A percentile compares a stretch with the other conserved stretches of the same genome.
Conservation (phyloP, 2,797 vertebrate genomes). For the Pipistrellus kuhlii region DNA sequence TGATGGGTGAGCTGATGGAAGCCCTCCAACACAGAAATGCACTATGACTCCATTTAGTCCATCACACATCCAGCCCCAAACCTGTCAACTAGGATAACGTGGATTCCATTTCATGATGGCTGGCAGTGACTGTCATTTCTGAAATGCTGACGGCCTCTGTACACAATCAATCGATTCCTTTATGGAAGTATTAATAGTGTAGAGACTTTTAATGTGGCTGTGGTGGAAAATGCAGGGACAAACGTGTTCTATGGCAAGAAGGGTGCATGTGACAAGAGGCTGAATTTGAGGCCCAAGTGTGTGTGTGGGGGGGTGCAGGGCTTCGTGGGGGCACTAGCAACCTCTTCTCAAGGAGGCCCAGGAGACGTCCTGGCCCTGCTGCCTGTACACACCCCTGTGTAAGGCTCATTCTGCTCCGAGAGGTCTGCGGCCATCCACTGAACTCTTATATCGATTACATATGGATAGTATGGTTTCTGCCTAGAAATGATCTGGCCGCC, state of each 20-base stretch:
- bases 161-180: neutral
- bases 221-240: neutral
- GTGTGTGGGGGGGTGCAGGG: too few relatives aligned
- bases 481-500: neutral
- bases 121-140: neutral
- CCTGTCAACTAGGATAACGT: neutral
- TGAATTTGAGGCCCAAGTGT: neutral
- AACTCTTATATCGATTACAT: neutral
- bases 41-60: accelerated
- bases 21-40: neutral
- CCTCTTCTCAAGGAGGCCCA: neutral
- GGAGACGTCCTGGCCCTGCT: too few relatives aligned
- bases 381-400: neutral
- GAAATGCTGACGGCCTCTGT: neutral
- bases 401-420: neutral
- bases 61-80: neutral
- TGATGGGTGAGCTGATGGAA: accelerated
- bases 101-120: neutral
- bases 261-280: accelerated
- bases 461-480: neutral
- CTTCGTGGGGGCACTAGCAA: neutral
- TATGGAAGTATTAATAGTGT: neutral
- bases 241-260: neutral
- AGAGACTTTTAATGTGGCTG: neutral
- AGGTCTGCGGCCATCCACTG: neutral